Percentiles rank a stretch among this genome's conserved stretches.
Evolutionary conservation across 1,140 invertebrate genomes (phyloP).

Genomic region (Drosophila pandora): DNA sequence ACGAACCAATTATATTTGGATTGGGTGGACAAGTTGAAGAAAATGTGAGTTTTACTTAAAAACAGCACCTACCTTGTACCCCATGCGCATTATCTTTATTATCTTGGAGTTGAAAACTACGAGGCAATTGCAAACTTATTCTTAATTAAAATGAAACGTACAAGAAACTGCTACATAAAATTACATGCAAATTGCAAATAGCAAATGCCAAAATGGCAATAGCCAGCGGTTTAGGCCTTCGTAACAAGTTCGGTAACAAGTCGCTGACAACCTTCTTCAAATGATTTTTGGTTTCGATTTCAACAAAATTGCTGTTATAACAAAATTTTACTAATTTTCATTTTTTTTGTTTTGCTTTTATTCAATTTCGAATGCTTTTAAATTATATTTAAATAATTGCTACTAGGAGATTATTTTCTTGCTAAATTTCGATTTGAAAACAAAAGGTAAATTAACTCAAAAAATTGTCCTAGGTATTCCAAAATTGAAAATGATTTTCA

Average conservation of each 20-base stretch:
- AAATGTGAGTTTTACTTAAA: slow-evolving; percentile 51
- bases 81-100: slow-evolving; percentile 61
- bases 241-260: slow-evolving; percentile 51
- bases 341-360: slow-evolving; percentile 31
- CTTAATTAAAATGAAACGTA: slow-evolving; percentile 34
- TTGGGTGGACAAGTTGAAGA: slow-evolving; percentile 40
- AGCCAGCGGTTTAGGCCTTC: slow-evolving; percentile 18
- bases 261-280: slow-evolving; percentile 57
- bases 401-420: slow-evolving; percentile 43
- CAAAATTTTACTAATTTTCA: slow-evolving; percentile 63
- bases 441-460: slow-evolving; percentile 42
- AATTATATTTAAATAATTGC: slow-evolving; percentile 60
- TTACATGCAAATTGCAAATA: slow-evolving; percentile 45
- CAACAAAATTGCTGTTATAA: slow-evolving; percentile 47
- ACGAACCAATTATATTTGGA: slow-evolving; percentile 29
- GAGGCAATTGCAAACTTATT: slow-evolving; percentile 54
- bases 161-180: slow-evolving; percentile 40
- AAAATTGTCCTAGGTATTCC: slow-evolving; percentile 68
- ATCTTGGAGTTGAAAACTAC: slow-evolving; percentile 74
- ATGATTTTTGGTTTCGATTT: slow-evolving; percentile 46
- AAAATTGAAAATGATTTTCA: slow-evolving; percentile 28
- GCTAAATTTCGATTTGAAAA: slow-evolving; percentile 56
- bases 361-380: slow-evolving; percentile 61
- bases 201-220: slow-evolving; percentile 25
- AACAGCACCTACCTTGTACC: slow-evolving; percentile 77